These are phyloP conservation scores for Leistus spinibarbis DNA, from an alignment of 2,888 invertebrate genomes.

Conservation along the genomic window DNA sequence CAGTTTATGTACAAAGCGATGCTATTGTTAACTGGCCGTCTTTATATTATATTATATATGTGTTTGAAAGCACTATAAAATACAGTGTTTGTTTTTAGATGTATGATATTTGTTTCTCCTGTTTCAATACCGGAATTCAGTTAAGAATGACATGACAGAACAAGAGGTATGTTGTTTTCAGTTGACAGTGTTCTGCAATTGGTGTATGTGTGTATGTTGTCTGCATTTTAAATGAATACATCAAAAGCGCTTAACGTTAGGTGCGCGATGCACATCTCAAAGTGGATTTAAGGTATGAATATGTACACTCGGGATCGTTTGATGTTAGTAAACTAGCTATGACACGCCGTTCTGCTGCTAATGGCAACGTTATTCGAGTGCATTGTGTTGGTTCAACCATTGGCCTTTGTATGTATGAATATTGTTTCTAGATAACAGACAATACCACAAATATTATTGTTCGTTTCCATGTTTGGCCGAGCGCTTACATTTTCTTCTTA, in stretches of 20 bases:
- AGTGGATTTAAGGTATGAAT: constrained; percentile 30
- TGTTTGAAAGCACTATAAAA: neutral
- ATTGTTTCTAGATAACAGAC: constrained; percentile 26
- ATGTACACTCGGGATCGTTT: constrained; percentile 11
- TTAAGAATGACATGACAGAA: neutral
- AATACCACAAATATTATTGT: neutral
- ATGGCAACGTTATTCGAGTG: constrained; percentile 15
- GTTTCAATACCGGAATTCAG: neutral
- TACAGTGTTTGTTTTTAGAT: neutral
- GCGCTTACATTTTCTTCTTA: neutral
- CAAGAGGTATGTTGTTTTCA: neutral
- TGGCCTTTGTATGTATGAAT: constrained; percentile 22
- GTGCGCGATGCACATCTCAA: constrained; percentile 22
- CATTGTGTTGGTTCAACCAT: constrained; percentile 6
- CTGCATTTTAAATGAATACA: constrained; percentile 20
- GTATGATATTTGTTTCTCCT: neutral
- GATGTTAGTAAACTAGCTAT: constrained; percentile 27
- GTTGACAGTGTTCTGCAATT: neutral
- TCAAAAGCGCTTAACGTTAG: constrained; percentile 20
- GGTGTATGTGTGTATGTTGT: neutral
- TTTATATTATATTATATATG: constrained; percentile 3
- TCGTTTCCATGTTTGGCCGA: neutral
- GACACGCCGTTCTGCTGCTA: constrained; percentile 17
- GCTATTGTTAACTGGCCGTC: neutral
- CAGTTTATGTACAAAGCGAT: neutral